Evolutionary conservation across 1,140 invertebrate genomes (phyloP).

Genomic region (Heliconius congener): DNA sequence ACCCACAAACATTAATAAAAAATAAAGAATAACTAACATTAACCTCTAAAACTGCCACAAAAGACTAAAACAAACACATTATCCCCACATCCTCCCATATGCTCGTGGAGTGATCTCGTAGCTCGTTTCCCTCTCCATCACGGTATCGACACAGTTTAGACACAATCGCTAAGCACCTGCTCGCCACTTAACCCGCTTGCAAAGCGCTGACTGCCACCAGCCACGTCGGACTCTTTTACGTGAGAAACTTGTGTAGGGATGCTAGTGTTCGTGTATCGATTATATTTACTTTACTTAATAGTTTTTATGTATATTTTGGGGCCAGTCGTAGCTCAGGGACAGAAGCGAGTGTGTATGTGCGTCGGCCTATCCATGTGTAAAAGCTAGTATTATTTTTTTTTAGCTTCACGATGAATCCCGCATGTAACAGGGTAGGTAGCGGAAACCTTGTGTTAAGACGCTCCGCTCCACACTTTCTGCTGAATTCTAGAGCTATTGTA

Average conservation of each 20-base stretch:
- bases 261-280: slow-evolving; percentile 24
- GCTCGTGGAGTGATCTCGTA: neutral
- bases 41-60: too few relatives aligned
- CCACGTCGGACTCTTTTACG: slow-evolving; percentile 54
- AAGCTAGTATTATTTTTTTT: neutral
- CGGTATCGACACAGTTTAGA: slow-evolving; percentile 52
- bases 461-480: neutral
- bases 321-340: too few relatives aligned
- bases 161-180: slow-evolving; percentile 64
- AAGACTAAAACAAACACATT: neutral
- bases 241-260: slow-evolving; percentile 49
- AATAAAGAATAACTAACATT: too few relatives aligned
- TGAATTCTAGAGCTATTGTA: too few relatives aligned
- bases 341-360: too few relatives aligned
- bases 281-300: neutral
- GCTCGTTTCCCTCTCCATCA: slow-evolving; percentile 23
- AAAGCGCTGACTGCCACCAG: slow-evolving; percentile 60
- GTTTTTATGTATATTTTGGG: neutral
- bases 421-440: neutral
- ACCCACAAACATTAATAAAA: too few relatives aligned
- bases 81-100: neutral
- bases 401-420: neutral
- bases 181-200: slow-evolving; percentile 62
- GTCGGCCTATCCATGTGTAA: too few relatives aligned
- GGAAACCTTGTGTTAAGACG: too few relatives aligned